Evolutionary conservation across 1,140 invertebrate genomes (phyloP).

Genomic region (Vollenhovia emeryi): DNA sequence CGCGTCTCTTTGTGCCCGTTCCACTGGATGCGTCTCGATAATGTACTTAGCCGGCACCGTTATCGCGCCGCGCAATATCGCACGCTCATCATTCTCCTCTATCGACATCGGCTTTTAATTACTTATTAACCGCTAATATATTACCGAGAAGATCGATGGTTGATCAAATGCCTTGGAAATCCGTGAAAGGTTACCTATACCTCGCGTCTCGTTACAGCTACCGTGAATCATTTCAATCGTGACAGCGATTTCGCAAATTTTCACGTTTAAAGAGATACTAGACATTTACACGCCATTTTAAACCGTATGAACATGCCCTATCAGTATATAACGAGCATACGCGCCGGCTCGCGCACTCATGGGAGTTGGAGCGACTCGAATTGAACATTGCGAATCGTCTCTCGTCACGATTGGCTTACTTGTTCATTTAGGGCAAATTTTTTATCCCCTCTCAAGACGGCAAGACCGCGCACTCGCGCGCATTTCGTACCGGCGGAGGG

Average conservation of each 20-base stretch:
- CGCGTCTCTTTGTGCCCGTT: slow-evolving; percentile 19
- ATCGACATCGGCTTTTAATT: slow-evolving; percentile 52
- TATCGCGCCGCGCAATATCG: slow-evolving; percentile 45
- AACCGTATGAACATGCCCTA: background rate
- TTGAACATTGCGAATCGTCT: background rate
- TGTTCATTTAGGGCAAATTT: background rate
- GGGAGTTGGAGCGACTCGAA: background rate
- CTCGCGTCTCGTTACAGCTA: slow-evolving; percentile 9
- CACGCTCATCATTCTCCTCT: slow-evolving; percentile 31
- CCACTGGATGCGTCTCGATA: slow-evolving; percentile 14
- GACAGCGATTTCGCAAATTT: background rate
- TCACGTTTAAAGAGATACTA: slow-evolving; percentile 10
- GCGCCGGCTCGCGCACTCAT: background rate
- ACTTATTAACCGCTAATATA: slow-evolving; percentile 40
- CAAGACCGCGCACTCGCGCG: background rate
- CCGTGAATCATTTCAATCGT: slow-evolving; percentile 3
- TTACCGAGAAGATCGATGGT: slow-evolving; percentile 32
- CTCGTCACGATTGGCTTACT: background rate
- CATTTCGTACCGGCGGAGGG: background rate
- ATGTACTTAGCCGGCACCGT: slow-evolving; percentile 21
- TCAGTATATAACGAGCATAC: background rate
- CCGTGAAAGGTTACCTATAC: slow-evolving; percentile 8
- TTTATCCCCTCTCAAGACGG: background rate
- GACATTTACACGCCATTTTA: background rate
- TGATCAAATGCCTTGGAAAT: background rate